Conservation (phyloP, 2,888 invertebrate species). For the Onchidella celtica region DNA sequence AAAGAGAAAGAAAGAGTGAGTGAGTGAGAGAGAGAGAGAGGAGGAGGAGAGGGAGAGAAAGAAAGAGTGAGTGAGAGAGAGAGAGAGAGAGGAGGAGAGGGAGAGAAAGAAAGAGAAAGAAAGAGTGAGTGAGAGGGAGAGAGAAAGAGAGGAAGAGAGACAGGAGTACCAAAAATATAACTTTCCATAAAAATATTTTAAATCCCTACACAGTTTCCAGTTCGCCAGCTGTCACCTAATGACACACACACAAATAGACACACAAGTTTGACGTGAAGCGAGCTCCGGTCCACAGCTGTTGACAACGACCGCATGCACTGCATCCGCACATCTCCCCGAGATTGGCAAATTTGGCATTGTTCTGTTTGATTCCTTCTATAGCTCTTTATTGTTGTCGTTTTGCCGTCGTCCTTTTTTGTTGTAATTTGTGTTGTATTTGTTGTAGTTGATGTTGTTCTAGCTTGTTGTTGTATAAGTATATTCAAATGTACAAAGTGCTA, state of each 20-base stretch:
- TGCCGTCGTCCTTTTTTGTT: background rate
- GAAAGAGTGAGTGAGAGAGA: background rate
- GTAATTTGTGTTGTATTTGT: background rate
- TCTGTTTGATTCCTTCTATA: background rate
- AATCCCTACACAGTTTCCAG: no score
- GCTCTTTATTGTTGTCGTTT: constrained; percentile 13
- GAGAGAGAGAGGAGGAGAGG: background rate
- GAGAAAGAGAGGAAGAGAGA: background rate
- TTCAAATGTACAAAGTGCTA: no score
- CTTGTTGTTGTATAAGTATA: background rate
- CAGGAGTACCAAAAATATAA: no score
- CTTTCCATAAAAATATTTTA: no score
- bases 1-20: background rate
- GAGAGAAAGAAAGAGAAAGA: background rate
- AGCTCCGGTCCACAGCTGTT: no score
- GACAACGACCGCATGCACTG: no score
- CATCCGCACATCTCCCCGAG: no score
- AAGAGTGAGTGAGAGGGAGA: background rate
- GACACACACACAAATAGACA: no score
- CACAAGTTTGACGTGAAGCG: no score
- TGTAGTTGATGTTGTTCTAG: background rate
- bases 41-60: background rate
- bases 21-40: background rate
- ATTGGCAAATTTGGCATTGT: no score
- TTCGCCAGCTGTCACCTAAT: no score